A percentile compares a stretch with the other conserved stretches of the same genome.
phyloP scores from a whole-genome alignment of 53 echinoderm and acorn worm species.

The Zoroaster sp. region DNA sequence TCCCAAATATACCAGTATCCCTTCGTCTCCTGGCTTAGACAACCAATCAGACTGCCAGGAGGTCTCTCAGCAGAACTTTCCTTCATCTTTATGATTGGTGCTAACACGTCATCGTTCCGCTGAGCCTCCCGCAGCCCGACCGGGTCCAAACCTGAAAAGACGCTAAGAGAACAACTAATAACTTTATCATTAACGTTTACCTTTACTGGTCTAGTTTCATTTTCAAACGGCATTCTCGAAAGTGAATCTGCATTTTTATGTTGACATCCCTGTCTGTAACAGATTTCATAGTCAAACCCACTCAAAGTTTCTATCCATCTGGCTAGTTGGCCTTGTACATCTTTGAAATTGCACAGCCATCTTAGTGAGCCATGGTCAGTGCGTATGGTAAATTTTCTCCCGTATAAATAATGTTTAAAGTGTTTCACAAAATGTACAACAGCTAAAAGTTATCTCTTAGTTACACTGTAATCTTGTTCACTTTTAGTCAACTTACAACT shows the following conservation, averaged over 20 bases:
- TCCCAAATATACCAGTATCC: too few relatives aligned
- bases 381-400: not conserved
- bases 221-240: conserved; percentile 19
- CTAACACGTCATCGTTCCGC: not conserved
- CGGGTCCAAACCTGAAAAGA: too few relatives aligned
- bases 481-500: not conserved
- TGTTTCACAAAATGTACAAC: conserved; percentile 22
- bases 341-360: conserved; percentile 35
- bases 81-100: not conserved
- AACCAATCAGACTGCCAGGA: too few relatives aligned
- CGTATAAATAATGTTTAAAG: conserved; percentile 58
- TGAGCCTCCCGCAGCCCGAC: not conserved
- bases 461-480: conserved; percentile 51
- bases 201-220: too few relatives aligned
- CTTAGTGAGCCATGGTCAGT: conserved; percentile 56
- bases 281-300: conserved; percentile 22
- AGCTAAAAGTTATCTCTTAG: conserved; percentile 9
- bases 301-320: conserved; percentile 30
- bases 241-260: conserved; percentile 36
- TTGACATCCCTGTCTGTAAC: conserved; percentile 17
- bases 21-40: too few relatives aligned
- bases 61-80: not conserved
- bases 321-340: conserved; percentile 46
- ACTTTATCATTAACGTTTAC: too few relatives aligned
- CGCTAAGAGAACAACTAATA: too few relatives aligned